Conservation (phyloP, 2,797 vertebrate genomes). For the Nannoperca obscura region DNA sequence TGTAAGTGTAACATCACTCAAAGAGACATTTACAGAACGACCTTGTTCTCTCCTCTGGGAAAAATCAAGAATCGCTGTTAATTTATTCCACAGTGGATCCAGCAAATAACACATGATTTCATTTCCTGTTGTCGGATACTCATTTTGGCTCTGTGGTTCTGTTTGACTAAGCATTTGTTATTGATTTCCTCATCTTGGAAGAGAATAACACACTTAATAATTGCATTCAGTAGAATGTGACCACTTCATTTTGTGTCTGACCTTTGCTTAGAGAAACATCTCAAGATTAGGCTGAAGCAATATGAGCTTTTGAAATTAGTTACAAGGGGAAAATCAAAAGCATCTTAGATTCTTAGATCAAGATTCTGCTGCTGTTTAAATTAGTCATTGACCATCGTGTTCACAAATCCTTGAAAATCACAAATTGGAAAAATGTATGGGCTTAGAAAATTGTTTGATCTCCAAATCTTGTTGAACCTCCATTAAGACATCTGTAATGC, state of each 20-base stretch:
- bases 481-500: not conserved
- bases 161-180: slow-evolving; percentile 72
- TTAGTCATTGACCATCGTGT: slow-evolving; percentile 5
- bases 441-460: not conserved
- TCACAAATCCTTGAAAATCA: slow-evolving; percentile 20
- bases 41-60: slow-evolving; percentile 60
- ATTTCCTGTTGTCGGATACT: slow-evolving; percentile 61
- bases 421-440: not conserved
- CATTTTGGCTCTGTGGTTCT: slow-evolving; percentile 44
- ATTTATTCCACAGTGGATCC: slow-evolving; percentile 61
- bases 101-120: slow-evolving; percentile 56
- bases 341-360: not conserved
- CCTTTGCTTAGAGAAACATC: slow-evolving; percentile 51
- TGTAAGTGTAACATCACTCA: slow-evolving; percentile 54
- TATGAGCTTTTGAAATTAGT: slow-evolving; percentile 8
- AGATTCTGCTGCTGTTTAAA: slow-evolving; percentile 22
- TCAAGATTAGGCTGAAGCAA: slow-evolving; percentile 31
- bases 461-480: not conserved
- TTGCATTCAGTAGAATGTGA: slow-evolving; percentile 61
- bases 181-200: slow-evolving; percentile 67
- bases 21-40: slow-evolving; percentile 45
- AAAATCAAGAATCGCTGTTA: slow-evolving; percentile 39
- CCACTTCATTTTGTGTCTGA: slow-evolving; percentile 54
- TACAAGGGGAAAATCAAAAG: not conserved
- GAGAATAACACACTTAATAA: slow-evolving; percentile 69